Base-by-base conservation (phyloP, 2,797 vertebrate genomes). In the Sorex maritimensis region DNA sequence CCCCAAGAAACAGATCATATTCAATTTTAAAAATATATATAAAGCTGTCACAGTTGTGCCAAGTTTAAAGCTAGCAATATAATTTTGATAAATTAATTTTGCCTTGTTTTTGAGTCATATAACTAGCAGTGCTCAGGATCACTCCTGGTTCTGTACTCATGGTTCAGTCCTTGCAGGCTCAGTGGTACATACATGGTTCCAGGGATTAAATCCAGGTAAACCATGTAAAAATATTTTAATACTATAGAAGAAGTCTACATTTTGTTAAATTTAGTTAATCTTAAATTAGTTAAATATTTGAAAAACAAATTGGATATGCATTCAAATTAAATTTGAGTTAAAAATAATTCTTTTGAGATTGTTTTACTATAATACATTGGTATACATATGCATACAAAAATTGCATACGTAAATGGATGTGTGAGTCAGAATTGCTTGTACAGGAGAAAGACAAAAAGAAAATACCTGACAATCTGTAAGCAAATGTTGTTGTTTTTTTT, bases 1-100 rank as follows among this genome's bases (percentile, higher is more conserved):
- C 58, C 72, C 30, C 61, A 85, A 74, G 82, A 65, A 88, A 55
- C 2, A 88, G 23, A 49, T 94, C 86, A 74, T 88, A 24, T 79
- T 83, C 46, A 30, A 4, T 88, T 95, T 91, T 86, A 75, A 24
- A 75, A 92, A 52, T 44, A 44, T 26, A 52, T 26, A 96, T 21
- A 63, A 67, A 84, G 34, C 0, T 21, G 5, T 63, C 88, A 85
- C 61, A 79, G 17, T 28, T 21, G 28, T 65, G 65, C 2, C 84
- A 73, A 75, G 30, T 69, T 79, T 95, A 72, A 86, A 87, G 52
- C 7, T 86, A 63, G 69, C 15, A 69, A 90, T 0, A 69, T 23
- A 92, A 84, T 28, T 92, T 61, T 38, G 46, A 6, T 17, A 34
- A 46, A 65, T 92, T 24, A 79, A 65, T 55, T 46, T 61, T 61